Percentiles rank a stretch among this genome's conserved stretches.
These are phyloP conservation scores for Agrochola macilenta DNA, from an alignment of 2,888 invertebrate species.

Conservation along the genomic window DNA sequence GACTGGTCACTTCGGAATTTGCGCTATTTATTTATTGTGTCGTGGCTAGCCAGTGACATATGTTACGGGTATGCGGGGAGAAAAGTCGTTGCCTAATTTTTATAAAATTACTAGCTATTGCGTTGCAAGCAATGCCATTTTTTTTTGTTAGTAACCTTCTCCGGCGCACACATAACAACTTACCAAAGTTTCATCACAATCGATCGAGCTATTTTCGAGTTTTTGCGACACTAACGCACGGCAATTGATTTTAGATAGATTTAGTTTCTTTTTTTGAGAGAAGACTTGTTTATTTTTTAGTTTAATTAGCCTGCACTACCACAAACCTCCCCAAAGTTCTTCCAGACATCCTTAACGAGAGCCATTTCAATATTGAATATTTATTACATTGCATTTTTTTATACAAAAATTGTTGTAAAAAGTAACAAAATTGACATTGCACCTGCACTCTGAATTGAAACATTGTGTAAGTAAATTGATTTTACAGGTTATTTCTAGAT, in stretches of 20 bases:
- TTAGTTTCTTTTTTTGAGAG: neutral
- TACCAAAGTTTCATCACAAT: too few species aligned
- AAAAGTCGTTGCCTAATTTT: slow-evolving; percentile 71
- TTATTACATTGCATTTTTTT: neutral
- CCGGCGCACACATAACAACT: too few species aligned
- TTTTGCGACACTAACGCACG: too few species aligned
- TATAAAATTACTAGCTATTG: neutral
- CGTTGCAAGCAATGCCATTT: too few species aligned
- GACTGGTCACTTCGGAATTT: slow-evolving; percentile 90
- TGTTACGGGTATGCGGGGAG: slow-evolving; percentile 73
- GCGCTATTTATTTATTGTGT: slow-evolving; percentile 90
- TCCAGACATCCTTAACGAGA: neutral
- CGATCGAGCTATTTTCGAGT: too few species aligned
- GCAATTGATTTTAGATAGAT: too few species aligned
- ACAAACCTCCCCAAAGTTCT: neutral
- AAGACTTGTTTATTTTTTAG: neutral
- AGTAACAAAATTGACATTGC: neutral
- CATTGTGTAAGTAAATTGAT: neutral
- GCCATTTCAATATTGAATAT: neutral
- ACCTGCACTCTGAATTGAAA: neutral
- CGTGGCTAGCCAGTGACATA: slow-evolving; percentile 84
- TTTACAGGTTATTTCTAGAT: neutral
- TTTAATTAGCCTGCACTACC: neutral
- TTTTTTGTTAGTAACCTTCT: too few species aligned
- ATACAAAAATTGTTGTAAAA: neutral